phyloP scores from a whole-genome alignment of 2,888 invertebrate species.

The Neoscelio sp. region DNA sequence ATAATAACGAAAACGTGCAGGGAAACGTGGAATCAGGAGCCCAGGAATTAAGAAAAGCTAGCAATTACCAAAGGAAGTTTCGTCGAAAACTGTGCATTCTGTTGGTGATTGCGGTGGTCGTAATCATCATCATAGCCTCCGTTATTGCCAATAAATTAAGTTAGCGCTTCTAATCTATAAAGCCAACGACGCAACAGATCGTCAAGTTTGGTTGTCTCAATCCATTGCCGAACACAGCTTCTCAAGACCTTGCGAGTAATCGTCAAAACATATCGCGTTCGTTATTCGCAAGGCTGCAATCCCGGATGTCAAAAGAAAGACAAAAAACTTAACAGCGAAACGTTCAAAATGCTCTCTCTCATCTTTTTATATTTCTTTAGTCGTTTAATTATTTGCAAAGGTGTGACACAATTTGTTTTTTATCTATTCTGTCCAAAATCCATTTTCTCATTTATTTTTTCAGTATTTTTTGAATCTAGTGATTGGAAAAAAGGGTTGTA shows the following conservation, averaged over 20 bases:
- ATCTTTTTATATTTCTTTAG: constrained; percentile 37
- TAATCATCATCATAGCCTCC: constrained; percentile 88
- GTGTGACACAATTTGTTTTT: constrained; percentile 20
- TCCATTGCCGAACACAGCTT: constrained; percentile 67
- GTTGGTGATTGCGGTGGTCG: constrained; percentile 87
- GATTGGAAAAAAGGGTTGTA: too few relatives aligned
- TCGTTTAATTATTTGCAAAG: constrained; percentile 29
- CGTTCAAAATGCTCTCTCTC: constrained; percentile 49
- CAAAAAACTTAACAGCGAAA: constrained; percentile 25
- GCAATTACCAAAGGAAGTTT: constrained; percentile 90
- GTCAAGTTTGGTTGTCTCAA: constrained; percentile 79
- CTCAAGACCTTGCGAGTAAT: constrained; percentile 35
- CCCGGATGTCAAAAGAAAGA: constrained; percentile 11
- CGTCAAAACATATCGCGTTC: constrained; percentile 54
- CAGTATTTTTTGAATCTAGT: not conserved
- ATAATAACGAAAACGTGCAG: constrained; percentile 90
- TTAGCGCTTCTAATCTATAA: constrained; percentile 79
- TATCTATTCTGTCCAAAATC: constrained; percentile 6
- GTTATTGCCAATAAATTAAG: constrained; percentile 83
- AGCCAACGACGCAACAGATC: constrained; percentile 68
- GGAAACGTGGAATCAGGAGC: constrained; percentile 91
- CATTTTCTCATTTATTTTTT: not conserved
- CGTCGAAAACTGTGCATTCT: constrained; percentile 90
- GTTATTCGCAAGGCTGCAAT: constrained; percentile 47
- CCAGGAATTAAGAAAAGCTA: constrained; percentile 92